A percentile compares a stretch with the other conserved stretches of the same genome.
phyloP scores from a whole-genome alignment of 1,140 invertebrate genomes.

The Parasteatoda tepidariorum region DNA sequence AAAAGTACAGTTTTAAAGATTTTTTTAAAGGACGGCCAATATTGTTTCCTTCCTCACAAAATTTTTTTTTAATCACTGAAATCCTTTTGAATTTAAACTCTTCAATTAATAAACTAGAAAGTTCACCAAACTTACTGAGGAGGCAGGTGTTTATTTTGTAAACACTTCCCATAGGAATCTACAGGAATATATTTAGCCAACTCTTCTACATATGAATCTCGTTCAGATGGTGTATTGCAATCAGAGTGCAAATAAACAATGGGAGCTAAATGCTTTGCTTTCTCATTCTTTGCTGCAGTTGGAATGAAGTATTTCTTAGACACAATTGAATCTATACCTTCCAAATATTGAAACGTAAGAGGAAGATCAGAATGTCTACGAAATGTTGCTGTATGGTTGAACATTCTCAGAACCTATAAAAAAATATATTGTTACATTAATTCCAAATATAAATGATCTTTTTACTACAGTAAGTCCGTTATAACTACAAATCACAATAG shows the following conservation, averaged over 20 bases:
- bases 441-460: too few relatives aligned
- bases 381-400: constrained; percentile 85
- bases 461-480: too few relatives aligned
- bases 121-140: constrained; percentile 27
- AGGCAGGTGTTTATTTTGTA: constrained; percentile 80
- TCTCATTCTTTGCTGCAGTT: constrained; percentile 73
- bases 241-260: constrained; percentile 77
- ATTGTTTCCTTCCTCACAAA: too few relatives aligned
- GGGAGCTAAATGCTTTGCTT: constrained; percentile 72
- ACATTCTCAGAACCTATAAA: constrained; percentile 72
- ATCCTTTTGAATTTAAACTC: too few relatives aligned
- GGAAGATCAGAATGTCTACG: constrained; percentile 81
- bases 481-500: too few relatives aligned
- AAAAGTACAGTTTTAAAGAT: too few relatives aligned
- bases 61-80: too few relatives aligned
- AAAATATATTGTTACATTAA: too few relatives aligned
- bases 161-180: constrained; percentile 80
- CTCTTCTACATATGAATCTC: constrained; percentile 80
- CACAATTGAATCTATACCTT: constrained; percentile 21
- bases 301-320: constrained; percentile 71
- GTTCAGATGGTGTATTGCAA: constrained; percentile 73
- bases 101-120: too few relatives aligned
- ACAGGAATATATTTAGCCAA: constrained; percentile 80
- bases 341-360: constrained; percentile 74
- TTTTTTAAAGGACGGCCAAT: too few relatives aligned